Conservation (phyloP, 1,140 invertebrate species). For the Hydropsyche tenuis region DNA sequence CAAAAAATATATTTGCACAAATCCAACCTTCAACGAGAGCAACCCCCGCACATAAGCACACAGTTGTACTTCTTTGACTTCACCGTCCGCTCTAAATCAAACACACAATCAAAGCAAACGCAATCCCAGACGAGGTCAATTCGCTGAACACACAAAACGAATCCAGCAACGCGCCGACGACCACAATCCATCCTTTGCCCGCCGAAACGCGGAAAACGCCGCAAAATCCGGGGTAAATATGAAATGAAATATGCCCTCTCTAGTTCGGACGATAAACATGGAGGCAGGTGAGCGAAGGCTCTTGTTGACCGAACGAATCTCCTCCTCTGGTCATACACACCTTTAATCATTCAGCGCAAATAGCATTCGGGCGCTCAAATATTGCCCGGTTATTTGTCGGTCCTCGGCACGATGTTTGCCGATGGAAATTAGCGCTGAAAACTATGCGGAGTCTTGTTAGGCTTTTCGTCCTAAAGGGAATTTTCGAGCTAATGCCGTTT, state of each 20-base stretch:
- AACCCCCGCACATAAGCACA: too few relatives aligned
- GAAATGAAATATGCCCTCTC: conserved; percentile 37
- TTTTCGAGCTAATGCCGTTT: conserved; percentile 22
- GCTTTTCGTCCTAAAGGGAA: neutral
- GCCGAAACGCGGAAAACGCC: too few relatives aligned
- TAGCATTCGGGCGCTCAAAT: conserved; percentile 46
- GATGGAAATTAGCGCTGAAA: conserved; percentile 48
- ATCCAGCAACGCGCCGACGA: too few relatives aligned
- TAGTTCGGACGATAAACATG: conserved; percentile 32
- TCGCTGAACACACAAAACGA: too few relatives aligned
- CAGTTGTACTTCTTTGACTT: too few relatives aligned
- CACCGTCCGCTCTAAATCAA: too few relatives aligned
- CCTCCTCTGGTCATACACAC: conserved; percentile 47
- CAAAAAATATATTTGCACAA: too few relatives aligned
- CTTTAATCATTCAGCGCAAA: conserved; percentile 49
- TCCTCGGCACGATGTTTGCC: conserved; percentile 44
- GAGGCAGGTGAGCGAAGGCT: neutral
- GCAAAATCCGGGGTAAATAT: conserved; percentile 23
- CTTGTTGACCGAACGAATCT: conserved; percentile 45
- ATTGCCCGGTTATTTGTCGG: conserved; percentile 47
- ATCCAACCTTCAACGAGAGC: too few relatives aligned
- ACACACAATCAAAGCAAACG: too few relatives aligned
- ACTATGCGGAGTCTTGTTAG: conserved; percentile 31
- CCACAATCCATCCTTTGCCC: too few relatives aligned
- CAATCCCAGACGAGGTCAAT: too few relatives aligned